phyloP scores from a whole-genome alignment of 1,140 invertebrate species.

The Drosophila fuyamai region DNA sequence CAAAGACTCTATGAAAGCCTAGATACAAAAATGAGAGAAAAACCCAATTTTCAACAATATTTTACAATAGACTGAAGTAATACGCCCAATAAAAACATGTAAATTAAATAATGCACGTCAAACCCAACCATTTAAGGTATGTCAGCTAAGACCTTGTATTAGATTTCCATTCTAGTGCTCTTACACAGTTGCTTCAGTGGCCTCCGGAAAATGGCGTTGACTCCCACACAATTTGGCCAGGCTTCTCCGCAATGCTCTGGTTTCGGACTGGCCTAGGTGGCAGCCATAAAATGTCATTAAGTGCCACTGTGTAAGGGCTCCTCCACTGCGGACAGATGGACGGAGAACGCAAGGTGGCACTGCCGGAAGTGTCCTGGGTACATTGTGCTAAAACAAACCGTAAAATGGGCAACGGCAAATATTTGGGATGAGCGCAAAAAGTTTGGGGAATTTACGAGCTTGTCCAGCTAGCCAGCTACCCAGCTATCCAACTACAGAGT shows the following conservation, averaged over 20 bases:
- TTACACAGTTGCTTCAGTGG: not conserved
- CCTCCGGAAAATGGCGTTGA: conserved; percentile 6
- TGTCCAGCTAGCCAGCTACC: not conserved
- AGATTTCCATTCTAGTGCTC: not conserved
- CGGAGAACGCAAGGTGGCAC: not conserved
- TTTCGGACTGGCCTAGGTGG: conserved; percentile 26
- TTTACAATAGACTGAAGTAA: too few species aligned
- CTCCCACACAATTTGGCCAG: conserved; percentile 28
- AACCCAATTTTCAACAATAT: too few species aligned
- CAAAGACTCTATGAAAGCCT: too few species aligned
- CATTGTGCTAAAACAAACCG: conserved; percentile 41
- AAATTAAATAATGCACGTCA: not conserved
- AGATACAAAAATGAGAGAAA: too few species aligned
- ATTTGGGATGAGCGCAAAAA: conserved; percentile 59
- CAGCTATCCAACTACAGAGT: not conserved
- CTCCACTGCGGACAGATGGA: not conserved
- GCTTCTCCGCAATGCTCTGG: conserved; percentile 7
- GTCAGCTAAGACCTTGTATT: not conserved
- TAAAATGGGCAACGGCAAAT: conserved; percentile 57
- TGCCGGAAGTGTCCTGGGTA: conserved; percentile 8
- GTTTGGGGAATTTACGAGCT: conserved; percentile 42
- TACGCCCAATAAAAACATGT: too few species aligned
- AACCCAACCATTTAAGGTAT: not conserved
- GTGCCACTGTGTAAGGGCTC: conserved; percentile 20
- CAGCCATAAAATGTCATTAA: conserved; percentile 59